Percentiles rank a stretch among this genome's conserved stretches.
Evolutionary conservation across 2,113 vertebrate genomes (phyloP).

Genomic region (Megatriorchis doriae): DNA sequence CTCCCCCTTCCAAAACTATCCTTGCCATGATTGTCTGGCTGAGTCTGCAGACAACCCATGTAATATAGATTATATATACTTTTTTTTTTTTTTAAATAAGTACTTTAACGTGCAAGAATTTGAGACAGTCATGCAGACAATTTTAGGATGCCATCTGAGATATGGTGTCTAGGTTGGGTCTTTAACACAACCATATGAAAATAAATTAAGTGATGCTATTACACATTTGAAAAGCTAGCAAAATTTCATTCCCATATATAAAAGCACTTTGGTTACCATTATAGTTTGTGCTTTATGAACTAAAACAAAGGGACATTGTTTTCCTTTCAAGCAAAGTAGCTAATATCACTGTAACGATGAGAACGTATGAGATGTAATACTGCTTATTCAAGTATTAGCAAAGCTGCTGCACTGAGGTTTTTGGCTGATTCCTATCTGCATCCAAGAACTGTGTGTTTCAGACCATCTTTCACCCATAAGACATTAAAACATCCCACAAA

Average conservation of each 20-base stretch:
- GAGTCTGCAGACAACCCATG: not conserved
- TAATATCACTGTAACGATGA: not conserved
- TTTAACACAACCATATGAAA: not conserved
- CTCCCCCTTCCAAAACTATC: not conserved
- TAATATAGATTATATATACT: not conserved
- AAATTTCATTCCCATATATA: not conserved
- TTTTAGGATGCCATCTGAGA: not conserved
- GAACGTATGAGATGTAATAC: not conserved
- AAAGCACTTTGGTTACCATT: not conserved
- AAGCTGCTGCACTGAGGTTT: not conserved
- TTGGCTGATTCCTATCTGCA: not conserved
- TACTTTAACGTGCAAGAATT: not conserved
- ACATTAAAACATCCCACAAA: not conserved
- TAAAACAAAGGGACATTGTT: not conserved
- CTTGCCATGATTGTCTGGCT: too few relatives aligned
- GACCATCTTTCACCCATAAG: not conserved
- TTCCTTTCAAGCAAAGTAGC: not conserved
- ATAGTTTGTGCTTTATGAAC: not conserved
- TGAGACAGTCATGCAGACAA: not conserved
- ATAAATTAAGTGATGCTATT: not conserved
- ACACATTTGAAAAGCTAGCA: not conserved
- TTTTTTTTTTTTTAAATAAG: not conserved
- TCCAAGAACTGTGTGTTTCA: not conserved
- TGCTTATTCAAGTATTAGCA: not conserved
- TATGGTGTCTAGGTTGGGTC: not conserved